Conservation (phyloP, 2,888 invertebrate genomes). For the Scrobipalpa costella region DNA sequence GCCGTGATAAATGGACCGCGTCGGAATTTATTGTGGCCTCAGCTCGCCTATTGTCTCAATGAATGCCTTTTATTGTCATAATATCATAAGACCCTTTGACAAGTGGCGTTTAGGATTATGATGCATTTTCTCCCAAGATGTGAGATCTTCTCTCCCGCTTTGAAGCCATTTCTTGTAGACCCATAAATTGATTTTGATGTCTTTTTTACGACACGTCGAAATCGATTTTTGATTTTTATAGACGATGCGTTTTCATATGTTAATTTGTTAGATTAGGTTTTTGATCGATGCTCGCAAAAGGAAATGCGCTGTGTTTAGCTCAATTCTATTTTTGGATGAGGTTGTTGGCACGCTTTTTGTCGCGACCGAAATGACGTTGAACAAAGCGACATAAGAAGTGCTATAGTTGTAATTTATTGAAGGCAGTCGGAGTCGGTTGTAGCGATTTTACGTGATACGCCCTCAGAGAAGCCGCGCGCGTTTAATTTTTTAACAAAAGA, state of each 20-base stretch:
- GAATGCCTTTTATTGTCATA: constrained; percentile 77
- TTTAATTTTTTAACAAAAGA: constrained; percentile 73
- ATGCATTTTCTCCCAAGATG: constrained; percentile 56
- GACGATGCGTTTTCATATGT: constrained; percentile 70
- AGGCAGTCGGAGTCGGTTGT: constrained; percentile 62
- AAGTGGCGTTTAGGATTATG: constrained; percentile 74
- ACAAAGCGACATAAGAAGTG: constrained; percentile 32
- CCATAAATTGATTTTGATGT: constrained; percentile 76
- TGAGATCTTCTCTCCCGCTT: constrained; percentile 43
- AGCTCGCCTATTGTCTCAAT: constrained; percentile 79
- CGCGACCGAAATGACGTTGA: constrained; percentile 23
- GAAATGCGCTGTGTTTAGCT: constrained; percentile 30
- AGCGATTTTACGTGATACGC: constrained; percentile 68
- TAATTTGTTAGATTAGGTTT: constrained; percentile 61
- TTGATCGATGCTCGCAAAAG: constrained; percentile 45
- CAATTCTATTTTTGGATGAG: constrained; percentile 33
- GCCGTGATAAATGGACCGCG: constrained; percentile 75
- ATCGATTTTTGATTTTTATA: constrained; percentile 72
- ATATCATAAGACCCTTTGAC: constrained; percentile 72
- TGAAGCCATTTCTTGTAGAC: constrained; percentile 55
- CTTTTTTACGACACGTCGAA: constrained; percentile 64
- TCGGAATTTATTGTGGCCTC: constrained; percentile 75
- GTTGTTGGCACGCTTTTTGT: constrained; percentile 48
- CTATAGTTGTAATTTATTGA: constrained; percentile 69
- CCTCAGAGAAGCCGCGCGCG: constrained; percentile 64